Evolutionary conservation across 2,888 invertebrate species (phyloP).

Genomic region (Apeira syringaria): DNA sequence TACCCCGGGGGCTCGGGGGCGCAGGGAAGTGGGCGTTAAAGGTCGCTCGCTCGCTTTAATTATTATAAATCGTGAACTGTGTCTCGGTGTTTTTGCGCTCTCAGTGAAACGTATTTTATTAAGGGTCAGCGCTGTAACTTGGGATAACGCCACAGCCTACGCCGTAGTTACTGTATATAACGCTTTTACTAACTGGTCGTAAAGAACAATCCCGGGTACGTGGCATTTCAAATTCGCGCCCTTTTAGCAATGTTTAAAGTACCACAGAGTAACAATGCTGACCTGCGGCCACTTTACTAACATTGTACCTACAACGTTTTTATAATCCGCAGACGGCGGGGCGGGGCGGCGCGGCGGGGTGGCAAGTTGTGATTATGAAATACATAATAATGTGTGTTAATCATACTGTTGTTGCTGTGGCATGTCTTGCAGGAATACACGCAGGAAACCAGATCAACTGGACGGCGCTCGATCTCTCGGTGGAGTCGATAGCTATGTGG

Average conservation of each 20-base stretch:
- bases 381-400: too few relatives aligned
- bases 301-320: too few relatives aligned
- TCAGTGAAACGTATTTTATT: constrained; percentile 19
- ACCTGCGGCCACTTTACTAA: constrained; percentile 7
- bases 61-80: constrained; percentile 23
- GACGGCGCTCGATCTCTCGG: too few relatives aligned
- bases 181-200: constrained; percentile 13
- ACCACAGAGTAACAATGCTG: constrained; percentile 11
- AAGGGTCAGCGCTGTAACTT: constrained; percentile 17
- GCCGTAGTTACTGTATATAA: not conserved
- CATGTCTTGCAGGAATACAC: too few relatives aligned
- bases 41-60: constrained; percentile 21
- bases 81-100: constrained; percentile 20
- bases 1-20: not conserved
- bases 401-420: too few relatives aligned
- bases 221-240: not conserved
- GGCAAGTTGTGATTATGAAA: too few relatives aligned
- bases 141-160: not conserved
- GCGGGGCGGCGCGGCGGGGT: too few relatives aligned
- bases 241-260: not conserved
- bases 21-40: not conserved
- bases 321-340: too few relatives aligned
- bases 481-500: too few relatives aligned
- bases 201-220: constrained; percentile 11
- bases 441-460: too few relatives aligned